Conservation (phyloP, 2,113 vertebrate genomes). For the Hippopotamus amphibius region DNA sequence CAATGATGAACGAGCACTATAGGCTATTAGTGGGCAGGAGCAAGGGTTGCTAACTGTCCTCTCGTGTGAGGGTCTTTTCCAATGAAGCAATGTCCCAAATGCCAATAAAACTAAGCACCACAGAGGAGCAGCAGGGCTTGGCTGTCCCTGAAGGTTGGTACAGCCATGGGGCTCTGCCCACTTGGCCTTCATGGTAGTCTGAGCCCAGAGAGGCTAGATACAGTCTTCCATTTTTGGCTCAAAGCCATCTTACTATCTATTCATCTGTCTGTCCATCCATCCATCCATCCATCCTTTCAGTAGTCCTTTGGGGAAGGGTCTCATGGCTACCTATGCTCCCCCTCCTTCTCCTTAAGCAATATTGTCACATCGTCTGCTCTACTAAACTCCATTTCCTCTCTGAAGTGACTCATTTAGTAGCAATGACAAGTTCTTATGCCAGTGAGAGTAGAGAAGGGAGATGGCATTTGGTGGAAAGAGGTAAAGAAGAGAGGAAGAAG, state of each 20-base stretch:
- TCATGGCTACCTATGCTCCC: not conserved
- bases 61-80: not conserved
- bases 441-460: not conserved
- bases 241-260: not conserved
- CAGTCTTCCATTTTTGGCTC: not conserved
- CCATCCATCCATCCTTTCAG: not conserved
- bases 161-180: not conserved
- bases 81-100: not conserved
- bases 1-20: not conserved
- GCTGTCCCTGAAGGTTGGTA: not conserved
- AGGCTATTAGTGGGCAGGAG: not conserved
- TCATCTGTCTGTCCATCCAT: not conserved
- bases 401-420: conserved; percentile 1
- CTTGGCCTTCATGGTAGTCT: not conserved
- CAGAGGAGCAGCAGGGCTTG: not conserved
- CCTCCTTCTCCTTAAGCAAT: not conserved
- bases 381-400: conserved; percentile 18
- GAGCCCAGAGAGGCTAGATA: not conserved
- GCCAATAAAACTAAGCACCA: not conserved
- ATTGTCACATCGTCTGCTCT: not conserved
- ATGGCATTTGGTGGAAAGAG: not conserved
- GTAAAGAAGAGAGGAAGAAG: not conserved
- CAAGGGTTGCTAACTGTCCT: not conserved
- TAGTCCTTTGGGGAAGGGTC: not conserved
- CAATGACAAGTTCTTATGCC: not conserved